phyloP scores from a whole-genome alignment of 1,140 invertebrate genomes.

The Eurosta solidaginis region DNA sequence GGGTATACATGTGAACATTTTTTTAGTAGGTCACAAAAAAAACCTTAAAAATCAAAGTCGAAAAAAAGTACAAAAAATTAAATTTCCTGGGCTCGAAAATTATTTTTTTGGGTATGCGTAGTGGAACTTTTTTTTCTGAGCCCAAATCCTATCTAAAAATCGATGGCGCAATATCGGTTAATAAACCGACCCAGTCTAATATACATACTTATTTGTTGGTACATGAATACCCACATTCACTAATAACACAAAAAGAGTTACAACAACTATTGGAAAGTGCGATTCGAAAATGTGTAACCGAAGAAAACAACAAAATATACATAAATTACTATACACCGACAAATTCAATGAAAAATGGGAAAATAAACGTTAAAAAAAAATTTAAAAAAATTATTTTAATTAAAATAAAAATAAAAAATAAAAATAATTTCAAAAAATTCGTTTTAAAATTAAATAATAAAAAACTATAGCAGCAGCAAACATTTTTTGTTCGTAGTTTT shows the following conservation, averaged over 20 bases:
- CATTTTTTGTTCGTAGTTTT: background rate
- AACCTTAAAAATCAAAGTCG: too few species aligned
- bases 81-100: too few species aligned
- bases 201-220: background rate
- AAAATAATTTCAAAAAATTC: background rate
- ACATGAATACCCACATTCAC: background rate
- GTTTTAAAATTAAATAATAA: background rate
- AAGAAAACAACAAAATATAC: background rate
- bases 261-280: background rate
- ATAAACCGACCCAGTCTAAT: too few species aligned
- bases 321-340: background rate
- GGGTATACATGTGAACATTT: too few species aligned
- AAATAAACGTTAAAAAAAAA: background rate
- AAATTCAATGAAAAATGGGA: background rate
- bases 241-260: background rate
- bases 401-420: background rate
- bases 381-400: too few species aligned
- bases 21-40: too few species aligned
- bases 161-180: too few species aligned
- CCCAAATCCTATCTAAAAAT: too few species aligned
- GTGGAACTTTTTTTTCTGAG: too few species aligned
- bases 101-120: too few species aligned
- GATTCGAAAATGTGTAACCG: background rate
- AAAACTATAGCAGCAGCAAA: constrained; percentile 11
- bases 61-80: too few species aligned